These are phyloP conservation scores for Adelosebastes latens DNA, from an alignment of 2,797 vertebrate genomes.

Conservation along the genomic window DNA sequence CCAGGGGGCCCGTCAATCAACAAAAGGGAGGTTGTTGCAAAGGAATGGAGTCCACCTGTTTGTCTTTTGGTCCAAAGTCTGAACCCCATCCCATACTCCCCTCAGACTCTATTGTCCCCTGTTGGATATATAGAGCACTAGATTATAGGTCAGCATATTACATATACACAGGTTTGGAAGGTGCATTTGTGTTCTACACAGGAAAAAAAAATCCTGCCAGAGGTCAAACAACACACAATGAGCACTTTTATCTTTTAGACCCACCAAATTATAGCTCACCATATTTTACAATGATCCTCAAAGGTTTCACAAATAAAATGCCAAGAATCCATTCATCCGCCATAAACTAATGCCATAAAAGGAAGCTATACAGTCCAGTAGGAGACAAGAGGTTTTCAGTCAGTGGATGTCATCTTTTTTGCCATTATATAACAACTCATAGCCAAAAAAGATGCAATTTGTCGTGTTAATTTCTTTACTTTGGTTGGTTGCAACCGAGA, in stretches of 20 bases:
- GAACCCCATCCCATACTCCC: not conserved
- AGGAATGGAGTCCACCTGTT: slow-evolving; percentile 70
- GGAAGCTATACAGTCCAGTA: not conserved
- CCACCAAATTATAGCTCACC: not conserved
- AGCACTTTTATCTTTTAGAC: slow-evolving; percentile 8
- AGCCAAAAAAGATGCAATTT: not conserved
- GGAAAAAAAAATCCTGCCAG: slow-evolving; percentile 1
- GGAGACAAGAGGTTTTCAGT: not conserved
- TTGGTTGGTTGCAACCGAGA: not conserved
- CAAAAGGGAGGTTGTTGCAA: slow-evolving; percentile 65
- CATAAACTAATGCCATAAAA: not conserved
- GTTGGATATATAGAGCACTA: slow-evolving; percentile 32
- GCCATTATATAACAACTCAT: not conserved
- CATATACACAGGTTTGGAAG: slow-evolving; percentile 15
- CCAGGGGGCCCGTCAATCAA: slow-evolving; percentile 75
- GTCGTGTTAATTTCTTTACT: not conserved
- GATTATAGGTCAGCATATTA: slow-evolving; percentile 46
- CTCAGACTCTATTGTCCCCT: slow-evolving; percentile 41
- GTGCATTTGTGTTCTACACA: slow-evolving; percentile 1
- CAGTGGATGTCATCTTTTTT: not conserved
- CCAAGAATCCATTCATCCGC: not conserved
- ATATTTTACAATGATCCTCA: not conserved
- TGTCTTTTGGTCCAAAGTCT: slow-evolving; percentile 56
- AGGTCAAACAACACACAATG: not conserved
- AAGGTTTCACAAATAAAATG: slow-evolving; percentile 14